Base-by-base conservation (phyloP, 2,113 vertebrate genomes). In the Rhinogobius similis region DNA sequence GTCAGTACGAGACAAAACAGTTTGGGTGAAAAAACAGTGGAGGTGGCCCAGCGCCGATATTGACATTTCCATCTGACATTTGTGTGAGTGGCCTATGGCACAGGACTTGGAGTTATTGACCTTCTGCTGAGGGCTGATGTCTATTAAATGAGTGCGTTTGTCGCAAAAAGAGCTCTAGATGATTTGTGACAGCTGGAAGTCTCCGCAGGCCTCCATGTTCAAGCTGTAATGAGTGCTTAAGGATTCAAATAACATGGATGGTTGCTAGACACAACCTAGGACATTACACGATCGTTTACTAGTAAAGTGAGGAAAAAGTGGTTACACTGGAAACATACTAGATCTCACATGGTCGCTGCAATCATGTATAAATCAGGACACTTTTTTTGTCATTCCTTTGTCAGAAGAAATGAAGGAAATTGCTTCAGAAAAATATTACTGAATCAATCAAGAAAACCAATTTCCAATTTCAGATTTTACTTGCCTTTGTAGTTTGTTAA, bases 11-110 rank as follows among this genome's bases (percentile, higher is more conserved):
- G 58, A 36, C 48, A 0, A 50, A 64, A 63, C 56, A 70, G n/a
- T 53, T 5, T 50, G 64, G 10, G 26, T 18, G 62, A 1, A 12
- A n/a, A 41, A 29, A 18, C 27, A 56, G 36, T 1, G 13, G 0
- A 23, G 20, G 61, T 36, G 70, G 62, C 71, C 48, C 20, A 18
- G 65, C 78, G 56, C 0, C 1, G 12, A 59, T 29, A 62, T 53
- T 69, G 81, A 71, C 76, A 79, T 74, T 84, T 79, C 73, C 59
- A 3, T 65, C 64, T 76, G 78, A 78, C 73, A 65, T 73, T 73
- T 81, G 39, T 14, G 12, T 1, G 52, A 3, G 12, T 1, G 1
- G 8, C 44, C 39, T 18, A 9, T 7, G 23, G 26, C 39, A 29
- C 50, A 75, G 56, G 44, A 70, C 65, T 65, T 1, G 1, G 18